Conservation (phyloP, 2,797 vertebrate species). For the Coccyzus lansbergi region DNA sequence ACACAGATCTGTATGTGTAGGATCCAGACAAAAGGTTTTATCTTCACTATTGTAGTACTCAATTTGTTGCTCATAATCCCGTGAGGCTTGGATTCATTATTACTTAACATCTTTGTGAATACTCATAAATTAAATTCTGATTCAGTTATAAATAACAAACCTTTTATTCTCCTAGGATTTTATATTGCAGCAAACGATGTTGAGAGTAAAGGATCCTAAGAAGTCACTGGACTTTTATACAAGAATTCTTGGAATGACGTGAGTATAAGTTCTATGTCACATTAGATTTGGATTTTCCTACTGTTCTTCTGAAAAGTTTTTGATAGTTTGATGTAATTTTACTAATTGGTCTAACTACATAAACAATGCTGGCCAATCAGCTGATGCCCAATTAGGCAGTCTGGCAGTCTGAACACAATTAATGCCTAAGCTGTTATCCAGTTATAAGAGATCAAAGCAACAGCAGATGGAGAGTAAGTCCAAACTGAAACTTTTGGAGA, state of each 20-base stretch:
- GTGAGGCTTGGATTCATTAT: background rate
- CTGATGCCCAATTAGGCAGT: background rate
- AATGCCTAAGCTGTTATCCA: background rate
- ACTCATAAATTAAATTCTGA: background rate
- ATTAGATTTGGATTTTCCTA: background rate
- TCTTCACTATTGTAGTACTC: background rate
- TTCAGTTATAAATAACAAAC: background rate
- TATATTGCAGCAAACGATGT: slow-evolving; percentile 97
- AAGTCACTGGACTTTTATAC: slow-evolving; percentile 98
- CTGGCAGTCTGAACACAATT: background rate
- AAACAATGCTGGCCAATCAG: background rate
- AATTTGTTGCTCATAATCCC: background rate
- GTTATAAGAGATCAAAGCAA: background rate
- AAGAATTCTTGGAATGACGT: slow-evolving; percentile 96
- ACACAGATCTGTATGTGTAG: background rate
- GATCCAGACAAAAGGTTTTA: background rate
- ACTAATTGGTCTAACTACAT: background rate
- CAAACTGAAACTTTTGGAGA: background rate
- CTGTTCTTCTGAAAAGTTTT: background rate
- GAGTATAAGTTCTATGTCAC: slow-evolving; percentile 70
- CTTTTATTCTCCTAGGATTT: slow-evolving; percentile 83
- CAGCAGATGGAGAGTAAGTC: background rate
- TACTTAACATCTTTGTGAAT: background rate
- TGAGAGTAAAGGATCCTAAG: slow-evolving; percentile 93
- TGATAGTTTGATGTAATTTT: background rate